A percentile compares a stretch with the other conserved stretches of the same genome.
Evolutionary conservation across 2,797 vertebrate species (phyloP).

Genomic region (Falco novaeseelandiae): DNA sequence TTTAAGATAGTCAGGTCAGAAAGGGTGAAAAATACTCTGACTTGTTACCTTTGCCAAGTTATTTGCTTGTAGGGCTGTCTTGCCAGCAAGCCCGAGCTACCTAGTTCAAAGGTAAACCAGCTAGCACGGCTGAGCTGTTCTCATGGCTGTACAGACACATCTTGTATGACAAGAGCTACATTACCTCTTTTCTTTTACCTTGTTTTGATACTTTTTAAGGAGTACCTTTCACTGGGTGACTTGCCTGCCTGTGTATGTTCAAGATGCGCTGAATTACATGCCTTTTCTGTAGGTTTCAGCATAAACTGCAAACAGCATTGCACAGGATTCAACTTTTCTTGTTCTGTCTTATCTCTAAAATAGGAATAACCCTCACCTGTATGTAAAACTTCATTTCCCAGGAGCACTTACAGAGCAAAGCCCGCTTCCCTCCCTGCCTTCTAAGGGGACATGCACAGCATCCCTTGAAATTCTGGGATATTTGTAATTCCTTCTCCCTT

Average conservation of each 20-base stretch:
- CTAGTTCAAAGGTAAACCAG: background rate
- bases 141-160: background rate
- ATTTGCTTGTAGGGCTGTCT: background rate
- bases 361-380: background rate
- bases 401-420: background rate
- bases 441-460: background rate
- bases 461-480: background rate
- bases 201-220: background rate
- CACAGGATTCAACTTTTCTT: background rate
- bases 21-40: background rate
- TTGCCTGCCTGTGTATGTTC: background rate
- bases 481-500: background rate
- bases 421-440: background rate
- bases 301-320: background rate
- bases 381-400: background rate
- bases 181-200: background rate
- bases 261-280: rapidly evolving
- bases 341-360: background rate
- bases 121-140: background rate
- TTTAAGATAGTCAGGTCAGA: background rate
- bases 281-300: background rate
- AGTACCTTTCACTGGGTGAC: background rate
- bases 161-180: background rate
- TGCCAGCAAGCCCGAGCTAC: background rate
- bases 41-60: background rate